Base-by-base conservation (phyloP, 2,113 vertebrate genomes). In the Siniperca knerii region DNA sequence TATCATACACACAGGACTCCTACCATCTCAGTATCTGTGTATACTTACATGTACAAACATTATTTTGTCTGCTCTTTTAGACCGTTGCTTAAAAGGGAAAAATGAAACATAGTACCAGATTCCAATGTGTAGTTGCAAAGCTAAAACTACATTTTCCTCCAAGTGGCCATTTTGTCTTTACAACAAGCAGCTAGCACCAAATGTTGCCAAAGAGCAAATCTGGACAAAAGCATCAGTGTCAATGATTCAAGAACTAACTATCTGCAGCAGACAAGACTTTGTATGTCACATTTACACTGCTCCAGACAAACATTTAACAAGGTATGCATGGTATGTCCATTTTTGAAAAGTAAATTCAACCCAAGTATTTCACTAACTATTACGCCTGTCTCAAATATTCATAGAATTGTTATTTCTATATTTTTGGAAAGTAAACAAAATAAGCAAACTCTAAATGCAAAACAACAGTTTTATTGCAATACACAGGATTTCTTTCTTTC, bases 381-480 rank as follows among this genome's bases (percentile, higher is more conserved):
- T 42, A 16, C 23, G 58, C 1, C 42, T 1, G 35, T 37, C 35
- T 37, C 35, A 37, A 37, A 37, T 37, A 37, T 37, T 37, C 35
- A 37, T 3, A 37, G 35, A 37, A 37, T 3, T 42, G 40, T 8
- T 42, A 3, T 37, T 46, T 50, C 21, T 60, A 4, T 12, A 15
- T 40, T 74, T 75, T 50, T 10, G 21, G 10, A 50, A 70, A 77
- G 74, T 13, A 67, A 79, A 71, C 37, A 75, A 84, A 66, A 60
- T 35, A 50, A 69, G 67, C 84, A 83, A 82, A 73, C 25, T 81
- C 70, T 76, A 80, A 94, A 81, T 94, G 92, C 90, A 96, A 97
- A 97, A 96, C 92, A 96, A 92, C 74, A 85, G 60, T 90, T 97
- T 97, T 96, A 97, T 97, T 97, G 94, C 89, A 92, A 95, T 90